These are phyloP conservation scores for Tenualosa ilisha DNA, from an alignment of 2,797 vertebrate genomes.

Conservation along the genomic window DNA sequence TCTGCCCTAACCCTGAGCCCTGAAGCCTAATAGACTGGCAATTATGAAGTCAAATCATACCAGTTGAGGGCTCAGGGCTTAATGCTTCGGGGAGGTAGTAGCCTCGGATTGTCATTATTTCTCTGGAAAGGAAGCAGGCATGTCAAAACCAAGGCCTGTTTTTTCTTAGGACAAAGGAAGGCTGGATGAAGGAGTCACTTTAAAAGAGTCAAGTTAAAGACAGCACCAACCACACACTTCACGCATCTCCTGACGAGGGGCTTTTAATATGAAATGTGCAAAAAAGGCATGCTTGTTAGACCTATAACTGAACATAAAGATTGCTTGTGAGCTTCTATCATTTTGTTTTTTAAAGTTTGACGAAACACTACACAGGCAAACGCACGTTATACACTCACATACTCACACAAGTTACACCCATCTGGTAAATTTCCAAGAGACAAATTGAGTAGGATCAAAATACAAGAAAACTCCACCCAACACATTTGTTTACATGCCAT, in stretches of 20 bases:
- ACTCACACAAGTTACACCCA: not conserved
- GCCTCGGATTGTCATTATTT: not conserved
- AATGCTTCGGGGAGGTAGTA: not conserved
- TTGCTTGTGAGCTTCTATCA: not conserved
- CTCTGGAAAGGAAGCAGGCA: not conserved
- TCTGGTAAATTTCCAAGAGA: constrained; percentile 21
- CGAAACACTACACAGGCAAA: not conserved
- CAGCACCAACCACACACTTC: too few species aligned
- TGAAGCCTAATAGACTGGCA: too few species aligned
- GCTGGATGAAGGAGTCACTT: too few species aligned
- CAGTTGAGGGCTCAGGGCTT: too few species aligned
- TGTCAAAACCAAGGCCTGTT: not conserved
- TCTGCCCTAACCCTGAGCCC: too few species aligned
- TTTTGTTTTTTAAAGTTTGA: not conserved
- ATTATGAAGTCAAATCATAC: too few species aligned
- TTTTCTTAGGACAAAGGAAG: not conserved
- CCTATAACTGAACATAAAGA: too few species aligned
- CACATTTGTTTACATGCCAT: not conserved
- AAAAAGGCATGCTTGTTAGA: too few species aligned
- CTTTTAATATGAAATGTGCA: too few species aligned
- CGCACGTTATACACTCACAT: not conserved
- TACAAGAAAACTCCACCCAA: not conserved
- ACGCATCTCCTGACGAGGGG: too few species aligned
- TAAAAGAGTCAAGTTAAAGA: not conserved
- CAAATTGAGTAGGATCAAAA: not conserved